Evolutionary conservation across 2,113 vertebrate species (phyloP).

Genomic region (Origma solitaria): DNA sequence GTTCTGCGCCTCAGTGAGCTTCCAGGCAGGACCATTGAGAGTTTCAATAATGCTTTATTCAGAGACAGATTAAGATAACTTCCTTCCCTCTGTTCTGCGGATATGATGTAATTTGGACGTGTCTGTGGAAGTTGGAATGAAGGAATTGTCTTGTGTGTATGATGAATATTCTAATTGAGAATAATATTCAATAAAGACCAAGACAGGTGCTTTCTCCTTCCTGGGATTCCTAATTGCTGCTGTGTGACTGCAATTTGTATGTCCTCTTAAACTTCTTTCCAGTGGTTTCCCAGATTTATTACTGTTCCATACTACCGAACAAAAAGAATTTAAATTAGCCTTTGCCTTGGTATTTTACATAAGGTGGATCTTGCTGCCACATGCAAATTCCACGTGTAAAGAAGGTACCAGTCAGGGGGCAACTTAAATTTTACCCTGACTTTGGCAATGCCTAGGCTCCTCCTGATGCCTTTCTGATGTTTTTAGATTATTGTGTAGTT

Average conservation of each 20-base stretch:
- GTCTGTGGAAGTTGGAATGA: slow-evolving; percentile 22
- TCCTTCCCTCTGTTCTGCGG: slow-evolving; percentile 44
- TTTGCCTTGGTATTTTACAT: neutral
- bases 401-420: neutral
- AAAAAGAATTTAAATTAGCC: slow-evolving; percentile 40
- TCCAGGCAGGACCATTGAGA: slow-evolving; percentile 21
- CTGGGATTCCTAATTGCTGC: slow-evolving; percentile 58
- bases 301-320: neutral
- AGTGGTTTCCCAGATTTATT: slow-evolving; percentile 52
- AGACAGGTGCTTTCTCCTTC: slow-evolving; percentile 54
- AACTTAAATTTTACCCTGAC: neutral
- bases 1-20: neutral
- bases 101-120: slow-evolving; percentile 34
- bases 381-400: neutral
- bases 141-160: slow-evolving; percentile 40
- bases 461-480: neutral
- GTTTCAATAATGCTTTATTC: slow-evolving; percentile 34
- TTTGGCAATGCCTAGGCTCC: neutral
- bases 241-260: slow-evolving; percentile 52
- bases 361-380: neutral
- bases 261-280: slow-evolving; percentile 43
- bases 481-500: neutral
- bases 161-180: slow-evolving; percentile 61
- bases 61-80: slow-evolving; percentile 48
- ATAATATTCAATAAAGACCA: slow-evolving; percentile 53